These are phyloP conservation scores for Danionella cerebrum DNA, from an alignment of 2,113 vertebrate genomes.

Conservation along the genomic window DNA sequence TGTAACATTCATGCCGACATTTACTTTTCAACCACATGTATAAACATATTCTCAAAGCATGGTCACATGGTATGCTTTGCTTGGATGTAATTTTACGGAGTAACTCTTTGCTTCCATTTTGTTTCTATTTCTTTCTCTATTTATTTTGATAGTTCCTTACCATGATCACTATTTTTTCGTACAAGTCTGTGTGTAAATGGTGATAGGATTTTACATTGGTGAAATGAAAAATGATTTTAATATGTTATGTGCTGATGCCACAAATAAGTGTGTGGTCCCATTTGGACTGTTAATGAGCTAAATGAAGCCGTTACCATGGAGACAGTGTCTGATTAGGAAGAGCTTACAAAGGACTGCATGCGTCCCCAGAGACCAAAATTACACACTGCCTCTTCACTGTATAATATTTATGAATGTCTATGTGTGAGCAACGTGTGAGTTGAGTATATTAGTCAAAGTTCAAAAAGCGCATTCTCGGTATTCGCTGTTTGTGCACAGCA, in stretches of 20 bases:
- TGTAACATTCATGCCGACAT: too few species aligned
- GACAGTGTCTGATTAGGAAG: constrained; percentile 36
- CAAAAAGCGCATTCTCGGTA: too few species aligned
- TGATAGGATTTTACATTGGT: background rate
- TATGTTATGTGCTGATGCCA: constrained; percentile 26
- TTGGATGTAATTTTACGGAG: too few species aligned
- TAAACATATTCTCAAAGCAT: too few species aligned
- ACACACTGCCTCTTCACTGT: constrained; percentile 40
- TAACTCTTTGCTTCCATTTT: too few species aligned
- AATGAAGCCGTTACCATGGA: constrained; percentile 40
- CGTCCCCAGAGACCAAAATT: constrained; percentile 36
- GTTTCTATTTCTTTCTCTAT: too few species aligned
- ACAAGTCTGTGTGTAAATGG: background rate
- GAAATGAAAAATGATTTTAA: background rate
- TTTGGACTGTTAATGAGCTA: constrained; percentile 46
- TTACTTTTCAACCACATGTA: too few species aligned
- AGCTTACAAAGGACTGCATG: too few species aligned
- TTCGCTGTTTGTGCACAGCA: too few species aligned
- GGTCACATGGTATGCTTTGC: too few species aligned
- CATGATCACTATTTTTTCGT: background rate
- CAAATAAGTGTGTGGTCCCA: constrained; percentile 31
- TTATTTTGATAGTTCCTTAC: too few species aligned
- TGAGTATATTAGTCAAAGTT: too few species aligned
- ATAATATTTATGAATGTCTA: constrained; percentile 47
- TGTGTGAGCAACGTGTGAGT: constrained; percentile 26